Evolutionary conservation across 2,888 invertebrate genomes (phyloP).

Genomic region (Microplitis manilae): DNA sequence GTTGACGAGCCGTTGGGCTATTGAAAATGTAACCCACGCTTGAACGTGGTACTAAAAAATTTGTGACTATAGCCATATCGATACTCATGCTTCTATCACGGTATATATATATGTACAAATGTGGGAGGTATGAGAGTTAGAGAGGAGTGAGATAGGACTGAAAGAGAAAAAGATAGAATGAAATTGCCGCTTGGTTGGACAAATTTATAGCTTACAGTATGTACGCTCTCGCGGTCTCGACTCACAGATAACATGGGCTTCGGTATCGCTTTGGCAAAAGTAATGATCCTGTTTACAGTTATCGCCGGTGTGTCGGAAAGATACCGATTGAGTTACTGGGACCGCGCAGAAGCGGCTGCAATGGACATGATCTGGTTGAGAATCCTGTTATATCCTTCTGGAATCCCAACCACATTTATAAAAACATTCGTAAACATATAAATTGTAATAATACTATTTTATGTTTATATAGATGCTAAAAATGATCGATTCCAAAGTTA

Average conservation of each 20-base stretch:
- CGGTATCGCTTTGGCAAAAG: conserved; percentile 58
- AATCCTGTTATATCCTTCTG: conserved; percentile 18
- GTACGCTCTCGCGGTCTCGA: conserved; percentile 51
- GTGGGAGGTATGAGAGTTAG: conserved; percentile 10
- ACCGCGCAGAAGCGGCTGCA: conserved; percentile 51
- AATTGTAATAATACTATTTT: too few species aligned
- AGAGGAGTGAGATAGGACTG: conserved; percentile 15
- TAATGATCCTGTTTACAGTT: conserved; percentile 63
- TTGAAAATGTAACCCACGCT: conserved; percentile 37
- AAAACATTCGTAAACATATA: too few species aligned
- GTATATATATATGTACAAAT: conserved; percentile 3
- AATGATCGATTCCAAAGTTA: too few species aligned
- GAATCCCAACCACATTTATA: too few species aligned
- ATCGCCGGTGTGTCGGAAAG: conserved; percentile 58
- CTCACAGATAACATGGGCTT: conserved; percentile 54
- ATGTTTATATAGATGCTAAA: too few species aligned
- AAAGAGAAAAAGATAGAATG: conserved; percentile 16
- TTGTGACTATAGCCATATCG: neutral
- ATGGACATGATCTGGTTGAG: conserved; percentile 22
- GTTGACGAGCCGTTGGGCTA: conserved; percentile 25
- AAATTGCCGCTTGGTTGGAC: conserved; percentile 25
- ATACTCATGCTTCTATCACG: neutral
- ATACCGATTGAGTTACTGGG: conserved; percentile 61
- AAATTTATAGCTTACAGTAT: conserved; percentile 56
- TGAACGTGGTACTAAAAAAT: conserved; percentile 14